These are phyloP conservation scores for Fopius arisanus DNA, from an alignment of 1,140 invertebrate genomes.

Conservation along the genomic window DNA sequence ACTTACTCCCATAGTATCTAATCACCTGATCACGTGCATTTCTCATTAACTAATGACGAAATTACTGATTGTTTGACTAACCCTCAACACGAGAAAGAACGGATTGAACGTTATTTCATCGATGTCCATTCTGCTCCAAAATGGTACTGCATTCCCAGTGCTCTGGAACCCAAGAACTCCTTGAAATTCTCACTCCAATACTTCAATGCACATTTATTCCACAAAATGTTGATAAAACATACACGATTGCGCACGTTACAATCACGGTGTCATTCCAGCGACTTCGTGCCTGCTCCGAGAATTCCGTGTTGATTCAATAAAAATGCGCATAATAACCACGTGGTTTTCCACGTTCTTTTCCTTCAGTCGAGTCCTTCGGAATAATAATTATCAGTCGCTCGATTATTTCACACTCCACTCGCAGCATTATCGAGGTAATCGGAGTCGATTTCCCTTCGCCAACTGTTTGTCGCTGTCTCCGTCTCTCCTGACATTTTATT, in stretches of 20 bases:
- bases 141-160: background rate
- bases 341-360: background rate
- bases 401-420: background rate
- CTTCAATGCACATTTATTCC: background rate
- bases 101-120: conserved; percentile 42
- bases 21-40: background rate
- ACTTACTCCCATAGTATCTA: too few relatives aligned
- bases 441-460: background rate
- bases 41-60: background rate
- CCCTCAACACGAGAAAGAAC: conserved; percentile 39
- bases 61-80: conserved; percentile 19
- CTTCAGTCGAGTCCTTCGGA: background rate
- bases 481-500: background rate
- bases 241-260: background rate
- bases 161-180: background rate
- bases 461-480: background rate
- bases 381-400: background rate
- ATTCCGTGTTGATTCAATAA: background rate
- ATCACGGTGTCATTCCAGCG: background rate
- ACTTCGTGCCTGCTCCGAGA: background rate
- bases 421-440: background rate
- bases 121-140: conserved; percentile 29
- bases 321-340: background rate
- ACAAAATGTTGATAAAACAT: background rate
- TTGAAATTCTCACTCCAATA: background rate